Evolutionary conservation across 2,797 vertebrate genomes (phyloP), one percentile per base, ranked within the genome.

Genomic region (Darevskia mixta): DNA sequence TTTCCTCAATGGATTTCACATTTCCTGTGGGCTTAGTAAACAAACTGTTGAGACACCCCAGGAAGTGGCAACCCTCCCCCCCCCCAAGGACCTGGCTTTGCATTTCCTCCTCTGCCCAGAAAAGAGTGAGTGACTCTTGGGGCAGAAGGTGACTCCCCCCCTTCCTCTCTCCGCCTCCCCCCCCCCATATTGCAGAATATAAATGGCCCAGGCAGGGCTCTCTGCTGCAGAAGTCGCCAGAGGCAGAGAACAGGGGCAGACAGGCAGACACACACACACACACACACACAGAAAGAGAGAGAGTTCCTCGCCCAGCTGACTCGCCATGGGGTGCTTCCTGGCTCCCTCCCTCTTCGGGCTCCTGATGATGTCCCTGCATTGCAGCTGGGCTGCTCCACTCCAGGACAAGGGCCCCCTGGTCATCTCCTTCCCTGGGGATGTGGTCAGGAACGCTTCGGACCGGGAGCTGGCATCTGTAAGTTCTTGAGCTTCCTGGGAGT

Each of bases 381-480:
- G 67, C 67, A 0, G 25, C 89, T 94, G 91, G 86, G 97, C 97
- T 0, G 73, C 77, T 89, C 98, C 93, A 0, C 92, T 96, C 41
- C 89, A 93, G 88, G 32, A 9, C 79, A 87, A 18, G 1, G 77
- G 32, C 2, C 97, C 97, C 0, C 91, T 97, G 0, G 55, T 95
- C 58, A 96, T 99, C 93, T 96, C 91, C 89, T 99, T 99, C 95
- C 98, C 98, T 0, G 97, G 97, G 86, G 98, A 99, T 82, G 92
- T 97, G 94, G 45, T 94, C 92, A 97, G 95, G 93, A 95, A 95
- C 72, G 87, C 96, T 93, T 98, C 97, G 0, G 96, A 98, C 87
- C 72, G 10, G 15, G 96, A 99, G 95, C 92, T 98, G 94, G 98
- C 98, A 72, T 95, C 98, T 92, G 99, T 99, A 94, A 98, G 98